Evolutionary conservation across 2,888 invertebrate genomes (phyloP).

Genomic region (Leucoptera coffeella): DNA sequence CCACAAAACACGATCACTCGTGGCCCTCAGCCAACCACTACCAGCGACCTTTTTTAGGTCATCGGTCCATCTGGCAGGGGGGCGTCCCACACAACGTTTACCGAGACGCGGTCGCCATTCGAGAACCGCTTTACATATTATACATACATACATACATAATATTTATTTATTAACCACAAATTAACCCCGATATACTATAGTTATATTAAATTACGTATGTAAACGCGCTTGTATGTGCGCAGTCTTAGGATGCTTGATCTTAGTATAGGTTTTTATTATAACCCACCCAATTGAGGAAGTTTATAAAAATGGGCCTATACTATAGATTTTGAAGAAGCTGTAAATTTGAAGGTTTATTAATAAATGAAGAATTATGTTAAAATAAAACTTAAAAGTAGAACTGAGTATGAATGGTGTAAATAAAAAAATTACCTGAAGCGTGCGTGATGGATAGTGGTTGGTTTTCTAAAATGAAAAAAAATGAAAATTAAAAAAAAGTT

Average conservation of each 20-base stretch:
- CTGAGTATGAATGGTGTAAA: too few relatives aligned
- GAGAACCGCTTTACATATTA: too few relatives aligned
- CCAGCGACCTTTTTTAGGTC: too few relatives aligned
- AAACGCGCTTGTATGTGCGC: neutral
- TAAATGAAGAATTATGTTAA: constrained; percentile 2
- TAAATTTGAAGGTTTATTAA: neutral
- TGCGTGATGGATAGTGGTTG: constrained; percentile 24
- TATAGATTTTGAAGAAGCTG: neutral
- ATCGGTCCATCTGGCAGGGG: too few relatives aligned
- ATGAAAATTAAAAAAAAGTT: constrained; percentile 3
- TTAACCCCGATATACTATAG: neutral
- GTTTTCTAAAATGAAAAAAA: constrained; percentile 19
- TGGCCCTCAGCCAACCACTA: too few relatives aligned
- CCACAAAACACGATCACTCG: too few relatives aligned
- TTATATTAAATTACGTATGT: neutral
- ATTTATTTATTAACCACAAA: neutral
- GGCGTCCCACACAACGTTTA: too few relatives aligned
- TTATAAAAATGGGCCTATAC: neutral
- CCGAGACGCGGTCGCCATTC: too few relatives aligned
- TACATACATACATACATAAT: neutral
- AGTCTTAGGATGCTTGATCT: neutral
- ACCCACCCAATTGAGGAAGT: neutral
- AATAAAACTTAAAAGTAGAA: constrained; percentile 5
- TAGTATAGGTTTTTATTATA: neutral
- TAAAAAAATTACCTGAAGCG: constrained; percentile 31